These are phyloP conservation scores for Yponomeuta evonymella DNA, from an alignment of 2,888 invertebrate genomes.

Conservation along the genomic window DNA sequence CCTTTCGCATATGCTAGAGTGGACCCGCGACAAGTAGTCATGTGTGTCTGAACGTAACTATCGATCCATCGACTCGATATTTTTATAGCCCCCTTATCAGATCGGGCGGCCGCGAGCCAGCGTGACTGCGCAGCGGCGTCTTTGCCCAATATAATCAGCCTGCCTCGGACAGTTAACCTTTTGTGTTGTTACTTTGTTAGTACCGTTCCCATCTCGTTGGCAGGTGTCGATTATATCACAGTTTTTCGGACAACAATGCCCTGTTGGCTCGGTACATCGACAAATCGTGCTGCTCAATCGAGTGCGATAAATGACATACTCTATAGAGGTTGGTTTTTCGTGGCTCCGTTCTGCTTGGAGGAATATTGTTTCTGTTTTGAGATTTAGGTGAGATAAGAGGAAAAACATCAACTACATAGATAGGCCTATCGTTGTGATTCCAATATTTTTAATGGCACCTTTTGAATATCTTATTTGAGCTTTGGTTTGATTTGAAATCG, in stretches of 20 bases:
- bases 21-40: no score
- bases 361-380: background rate
- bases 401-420: background rate
- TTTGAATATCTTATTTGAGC: no score
- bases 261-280: constrained; percentile 11
- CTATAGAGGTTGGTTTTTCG: background rate
- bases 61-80: constrained; percentile 50
- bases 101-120: constrained; percentile 32
- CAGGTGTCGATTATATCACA: constrained; percentile 40
- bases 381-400: background rate
- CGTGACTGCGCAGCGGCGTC: constrained; percentile 40
- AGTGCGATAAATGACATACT: constrained; percentile 13
- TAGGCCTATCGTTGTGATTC: background rate
- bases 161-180: constrained; percentile 55
- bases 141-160: constrained; percentile 43
- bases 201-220: constrained; percentile 57
- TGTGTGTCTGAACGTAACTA: background rate
- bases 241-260: constrained; percentile 16
- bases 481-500: no score
- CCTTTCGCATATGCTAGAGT: no score
- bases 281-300: constrained; percentile 12
- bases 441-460: no score
- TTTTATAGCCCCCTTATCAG: constrained; percentile 18
- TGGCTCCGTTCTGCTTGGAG: background rate
- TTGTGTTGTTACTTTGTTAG: constrained; percentile 49